Conservation (phyloP, 2,888 invertebrate species). For the Rhodophaea formosa region DNA sequence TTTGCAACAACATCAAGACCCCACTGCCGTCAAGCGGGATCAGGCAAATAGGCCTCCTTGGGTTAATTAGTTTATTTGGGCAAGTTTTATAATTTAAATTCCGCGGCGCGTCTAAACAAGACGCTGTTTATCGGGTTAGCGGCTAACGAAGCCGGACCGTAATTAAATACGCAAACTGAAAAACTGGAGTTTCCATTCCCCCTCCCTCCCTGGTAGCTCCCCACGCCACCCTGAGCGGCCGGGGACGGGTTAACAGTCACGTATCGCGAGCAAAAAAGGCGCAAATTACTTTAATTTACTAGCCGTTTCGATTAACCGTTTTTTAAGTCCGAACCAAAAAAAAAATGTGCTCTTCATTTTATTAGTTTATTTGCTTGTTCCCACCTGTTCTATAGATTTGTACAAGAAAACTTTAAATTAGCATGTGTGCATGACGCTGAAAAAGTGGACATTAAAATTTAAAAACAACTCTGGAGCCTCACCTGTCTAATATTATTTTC, state of each 20-base stretch:
- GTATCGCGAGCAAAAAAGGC: conserved; percentile 29
- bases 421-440: too few species aligned
- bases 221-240: conserved; percentile 8
- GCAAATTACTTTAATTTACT: background rate
- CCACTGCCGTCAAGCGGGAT: background rate
- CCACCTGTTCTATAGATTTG: too few species aligned
- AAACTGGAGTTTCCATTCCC: background rate
- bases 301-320: background rate
- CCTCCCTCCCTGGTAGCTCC: conserved; percentile 7
- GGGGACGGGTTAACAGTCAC: background rate
- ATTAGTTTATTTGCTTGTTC: too few species aligned
- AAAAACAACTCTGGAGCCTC: too few species aligned
- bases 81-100: conserved; percentile 17
- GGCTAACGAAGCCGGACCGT: conserved; percentile 17
- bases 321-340: background rate
- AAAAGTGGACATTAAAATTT: too few species aligned
- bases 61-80: conserved; percentile 15
- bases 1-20: background rate
- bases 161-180: conserved; percentile 17
- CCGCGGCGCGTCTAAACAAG: conserved; percentile 16
- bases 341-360: too few species aligned
- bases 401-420: too few species aligned
- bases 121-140: conserved; percentile 11
- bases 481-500: too few species aligned
- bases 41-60: background rate